Base-by-base conservation (phyloP, 2,888 invertebrate genomes). In the Mimas tiliae region DNA sequence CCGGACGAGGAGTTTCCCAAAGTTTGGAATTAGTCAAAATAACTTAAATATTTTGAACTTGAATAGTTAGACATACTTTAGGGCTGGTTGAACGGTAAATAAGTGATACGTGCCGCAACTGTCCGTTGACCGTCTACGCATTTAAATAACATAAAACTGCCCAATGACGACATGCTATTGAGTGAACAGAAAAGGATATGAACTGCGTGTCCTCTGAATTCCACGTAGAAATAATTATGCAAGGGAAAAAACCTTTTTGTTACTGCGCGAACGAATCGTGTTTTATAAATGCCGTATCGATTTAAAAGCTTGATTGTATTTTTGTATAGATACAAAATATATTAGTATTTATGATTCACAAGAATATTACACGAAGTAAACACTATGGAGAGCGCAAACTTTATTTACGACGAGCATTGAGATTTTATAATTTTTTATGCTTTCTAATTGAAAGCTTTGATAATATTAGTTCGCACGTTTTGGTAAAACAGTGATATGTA, bases 141-240 rank as follows among this genome's bases (percentile, higher is more conserved):
- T 58, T 58, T 58, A 58, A 58, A 58, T 58, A 58, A 58, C 58
- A 42, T 58, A 58, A 58, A 58, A 58, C 58, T 58, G 58, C 19
- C 42, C 58, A 58, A 58, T 58, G 58, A 42, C 58, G 58, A 58
- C 58, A 58, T 58, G 58, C 58, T 58, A 58, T 58, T 58, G 58
- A 58, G 38, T 58, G 58, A 42, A 38, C 58, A 58, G 58, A 58
- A 58, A 58, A 58, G 42, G 58, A 58, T 58, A 58, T 19, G 58
- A 58, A 58, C 58, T 19, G 58, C 19, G 12, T 58, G 58, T 58
- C 58, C 58, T 58, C 58, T 58, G 42, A 58, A 58, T 58, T 58
- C 58, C 58, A 42, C 58, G 58, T 58, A 42, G 58, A 58, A 58
- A 58, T 58, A 19, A 42, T 58, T 58, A 58, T 58, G 58, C 38